Base-by-base conservation (phyloP, 2,113 vertebrate genomes). In the Delphinapterus leucas region DNA sequence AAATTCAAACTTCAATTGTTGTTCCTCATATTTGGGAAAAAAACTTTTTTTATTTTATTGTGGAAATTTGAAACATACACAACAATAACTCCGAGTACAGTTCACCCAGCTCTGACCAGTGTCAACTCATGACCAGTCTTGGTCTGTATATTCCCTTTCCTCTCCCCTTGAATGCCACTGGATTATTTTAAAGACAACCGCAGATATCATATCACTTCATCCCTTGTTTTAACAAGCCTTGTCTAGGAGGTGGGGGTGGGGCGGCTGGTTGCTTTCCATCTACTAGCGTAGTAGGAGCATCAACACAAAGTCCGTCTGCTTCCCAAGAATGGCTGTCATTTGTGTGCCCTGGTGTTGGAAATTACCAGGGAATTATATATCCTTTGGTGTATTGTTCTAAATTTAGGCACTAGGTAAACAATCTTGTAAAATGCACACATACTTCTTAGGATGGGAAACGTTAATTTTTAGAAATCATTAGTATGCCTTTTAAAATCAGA, bases 121-220 rank as follows among this genome's bases (percentile, higher is more conserved):
- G 95, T 68, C 76, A 73, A 49, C 67, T 95, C 53, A 92, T n/a
- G 28, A 63, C 36, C 21, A 71, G 68, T 67, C 91, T 97, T 90
- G 47, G 82, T 97, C 96, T 67, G 67, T 38, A 68, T 70, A 88
- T 94, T 92, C 60, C 15, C 28, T 65, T 93, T 86, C 3, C 10
- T 96, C 41, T 80, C 6, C 79, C 49, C 38, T 28, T 93, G 60
- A 93, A 86, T 14, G 15, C n/a, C 49, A 53, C 4, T 67, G 6
- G 21, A 76, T 86, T 90, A 68, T 86, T 93, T 97, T 77, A 94
- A 93, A 95, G 74, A 36, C 31, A 87, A 65, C 44, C 8, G 8
- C 36, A 84, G 68, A 96, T 33, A 83, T 68, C 28, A 26, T 73
- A 85, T 61, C 74, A 89, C 49, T 81, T 89, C 44, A 71, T 73